phyloP scores from a whole-genome alignment of 2,888 invertebrate genomes.

The Drosophila kambysellisi region DNA sequence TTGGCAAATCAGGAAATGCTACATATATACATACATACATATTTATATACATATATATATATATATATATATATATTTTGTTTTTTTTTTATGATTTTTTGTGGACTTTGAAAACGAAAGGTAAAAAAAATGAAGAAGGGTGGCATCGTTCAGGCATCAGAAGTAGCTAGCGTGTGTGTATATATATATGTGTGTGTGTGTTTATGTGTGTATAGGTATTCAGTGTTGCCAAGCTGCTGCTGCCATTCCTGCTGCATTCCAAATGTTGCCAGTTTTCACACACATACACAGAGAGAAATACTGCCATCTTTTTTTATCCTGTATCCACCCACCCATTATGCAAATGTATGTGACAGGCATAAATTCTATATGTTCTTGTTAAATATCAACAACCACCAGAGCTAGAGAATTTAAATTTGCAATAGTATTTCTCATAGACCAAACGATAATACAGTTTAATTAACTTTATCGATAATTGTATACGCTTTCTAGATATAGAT shows the following conservation, averaged over 20 bases:
- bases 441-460: neutral
- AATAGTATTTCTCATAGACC: neutral
- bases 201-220: constrained; percentile 48
- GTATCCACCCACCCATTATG: neutral
- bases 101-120: constrained; percentile 1
- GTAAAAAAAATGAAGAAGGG: neutral
- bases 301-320: neutral
- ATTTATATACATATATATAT: neutral
- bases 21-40: constrained; percentile 23
- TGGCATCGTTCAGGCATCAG: constrained; percentile 7
- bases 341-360: too few relatives aligned
- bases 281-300: constrained; percentile 8
- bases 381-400: neutral
- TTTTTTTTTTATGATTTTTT: constrained; percentile 16
- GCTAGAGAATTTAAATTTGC: neutral
- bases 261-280: constrained; percentile 40
- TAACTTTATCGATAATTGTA: neutral
- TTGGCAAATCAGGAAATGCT: constrained; percentile 61
- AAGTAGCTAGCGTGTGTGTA: constrained; percentile 23
- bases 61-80: neutral
- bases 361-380: neutral
- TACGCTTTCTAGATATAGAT: neutral
- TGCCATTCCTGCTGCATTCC: constrained; percentile 35
- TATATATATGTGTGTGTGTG: constrained; percentile 28
- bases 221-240: constrained; percentile 35